Evolutionary conservation across 1,140 invertebrate species (phyloP).

Genomic region (Oedothorax gibbosus): DNA sequence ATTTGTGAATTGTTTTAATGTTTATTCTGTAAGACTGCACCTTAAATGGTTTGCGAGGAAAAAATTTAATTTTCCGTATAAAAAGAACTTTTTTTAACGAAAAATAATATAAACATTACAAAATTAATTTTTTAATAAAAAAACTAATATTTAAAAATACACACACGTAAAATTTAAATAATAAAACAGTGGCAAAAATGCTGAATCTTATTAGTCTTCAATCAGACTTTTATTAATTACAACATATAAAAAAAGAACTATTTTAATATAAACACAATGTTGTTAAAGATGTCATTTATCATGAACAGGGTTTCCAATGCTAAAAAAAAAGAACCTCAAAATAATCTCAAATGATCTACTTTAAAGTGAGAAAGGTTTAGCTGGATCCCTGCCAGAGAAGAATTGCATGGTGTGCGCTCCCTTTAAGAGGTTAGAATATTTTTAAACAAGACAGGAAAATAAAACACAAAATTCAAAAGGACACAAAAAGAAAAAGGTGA

Average conservation of each 20-base stretch:
- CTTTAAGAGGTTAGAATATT: slow-evolving; percentile 29
- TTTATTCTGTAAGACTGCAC: no score
- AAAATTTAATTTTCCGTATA: no score
- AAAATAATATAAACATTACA: no score
- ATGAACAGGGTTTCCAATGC: background rate
- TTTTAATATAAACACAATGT: background rate
- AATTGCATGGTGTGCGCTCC: slow-evolving; percentile 38
- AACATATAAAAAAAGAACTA: background rate
- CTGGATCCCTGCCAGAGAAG: slow-evolving; percentile 27
- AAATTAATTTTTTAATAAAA: no score
- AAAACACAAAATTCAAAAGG: slow-evolving; percentile 8
- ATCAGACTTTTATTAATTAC: no score
- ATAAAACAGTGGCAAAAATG: no score
- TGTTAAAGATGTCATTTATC: background rate
- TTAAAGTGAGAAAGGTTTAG: slow-evolving; percentile 12
- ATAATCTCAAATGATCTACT: slow-evolving; percentile 50
- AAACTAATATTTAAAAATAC: no score
- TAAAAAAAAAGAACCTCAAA: slow-evolving; percentile 19
- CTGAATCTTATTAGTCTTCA: no score
- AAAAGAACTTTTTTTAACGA: no score
- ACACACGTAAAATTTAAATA: no score
- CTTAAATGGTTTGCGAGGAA: no score
- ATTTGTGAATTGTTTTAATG: no score
- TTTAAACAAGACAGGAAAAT: slow-evolving; percentile 18
- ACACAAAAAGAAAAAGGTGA: slow-evolving; percentile 1